These are phyloP conservation scores for Anadara kagoshimensis DNA, from an alignment of 1,140 invertebrate genomes.

Conservation along the genomic window DNA sequence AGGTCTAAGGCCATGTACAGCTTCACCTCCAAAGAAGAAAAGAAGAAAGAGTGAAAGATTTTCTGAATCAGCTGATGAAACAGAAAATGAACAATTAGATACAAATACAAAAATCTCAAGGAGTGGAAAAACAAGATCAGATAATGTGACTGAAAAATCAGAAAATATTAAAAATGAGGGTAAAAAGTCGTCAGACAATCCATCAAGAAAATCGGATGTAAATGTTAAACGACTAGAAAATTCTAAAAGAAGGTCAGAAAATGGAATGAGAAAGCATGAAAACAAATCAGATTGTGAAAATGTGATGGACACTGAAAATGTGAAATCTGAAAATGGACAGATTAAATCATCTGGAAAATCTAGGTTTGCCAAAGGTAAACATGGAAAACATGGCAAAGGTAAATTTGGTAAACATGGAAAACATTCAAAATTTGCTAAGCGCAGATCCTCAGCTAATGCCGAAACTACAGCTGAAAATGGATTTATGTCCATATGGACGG, in stretches of 20 bases:
- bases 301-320: neutral
- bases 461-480: conserved; percentile 32
- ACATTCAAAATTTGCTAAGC: conserved; percentile 27
- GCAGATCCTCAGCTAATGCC: conserved; percentile 2
- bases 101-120: conserved; percentile 27
- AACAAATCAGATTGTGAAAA: neutral
- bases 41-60: conserved; percentile 25
- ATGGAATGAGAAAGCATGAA: conserved; percentile 17
- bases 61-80: conserved; percentile 25
- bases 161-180: conserved; percentile 34
- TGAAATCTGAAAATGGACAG: conserved; percentile 21
- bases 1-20: conserved; percentile 16
- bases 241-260: conserved; percentile 7
- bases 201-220: conserved; percentile 10
- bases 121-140: conserved; percentile 3
- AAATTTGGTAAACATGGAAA: conserved; percentile 10
- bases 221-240: conserved; percentile 9
- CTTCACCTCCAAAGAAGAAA: conserved; percentile 29
- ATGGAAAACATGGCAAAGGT: conserved; percentile 21
- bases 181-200: conserved; percentile 18
- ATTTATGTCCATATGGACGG: conserved; percentile 52
- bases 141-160: conserved; percentile 2
- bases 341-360: conserved; percentile 4
- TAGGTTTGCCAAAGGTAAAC: conserved; percentile 10
- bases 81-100: conserved; percentile 29